Base-by-base conservation (phyloP, 2,888 invertebrate species). In the Ochropleura plecta region DNA sequence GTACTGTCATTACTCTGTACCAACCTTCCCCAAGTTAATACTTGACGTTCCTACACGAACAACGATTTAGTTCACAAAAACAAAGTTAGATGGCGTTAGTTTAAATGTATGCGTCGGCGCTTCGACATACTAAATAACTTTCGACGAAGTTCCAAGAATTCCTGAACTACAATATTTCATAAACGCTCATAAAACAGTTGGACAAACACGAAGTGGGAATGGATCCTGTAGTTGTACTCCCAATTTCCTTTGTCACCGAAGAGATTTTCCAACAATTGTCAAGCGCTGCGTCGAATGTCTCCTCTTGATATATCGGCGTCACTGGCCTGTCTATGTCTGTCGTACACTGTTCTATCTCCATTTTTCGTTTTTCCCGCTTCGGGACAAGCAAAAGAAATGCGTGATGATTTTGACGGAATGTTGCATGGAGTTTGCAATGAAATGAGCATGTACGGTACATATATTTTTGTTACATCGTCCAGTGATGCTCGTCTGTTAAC, bases 181-280 rank as follows among this genome's bases (percentile, higher is more conserved):
- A 51, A 44, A 62, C 2, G 18, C 16, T 55, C 46, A 14, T 62
- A 51, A 51, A 55, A 62, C 18, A 49, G 53, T 40, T 51, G 18
- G 42, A 53, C 42, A n/a, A 12, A 66, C 40, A 30, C 42, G 12
- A 53, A 40, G 16, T 20, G 12, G 55, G 30, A 48, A 49, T 49
- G 44, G 44, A 16, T 42, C 62, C 49, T 59, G 57, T 44, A 51
- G 20, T 73, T 30, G 42, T 53, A 30, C 30, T 30, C 30, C n/a
- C 30, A 73, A 57, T 78, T 71, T 72, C 70, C 75, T 87, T 81
- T 87, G 76, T 77, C 66, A 60, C 18, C 18, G 20, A 63, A 16
- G 65, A 82, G 73, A 77, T 76, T 82, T 85, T 75, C 59, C 70
- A 65, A 59, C 86, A 72, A 75, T 65, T 84, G 80, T 83, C 84